A percentile compares a stretch with the other conserved stretches of the same genome.
phyloP scores from a whole-genome alignment of 1,140 invertebrate species.

The Piezodorus guildinii region DNA sequence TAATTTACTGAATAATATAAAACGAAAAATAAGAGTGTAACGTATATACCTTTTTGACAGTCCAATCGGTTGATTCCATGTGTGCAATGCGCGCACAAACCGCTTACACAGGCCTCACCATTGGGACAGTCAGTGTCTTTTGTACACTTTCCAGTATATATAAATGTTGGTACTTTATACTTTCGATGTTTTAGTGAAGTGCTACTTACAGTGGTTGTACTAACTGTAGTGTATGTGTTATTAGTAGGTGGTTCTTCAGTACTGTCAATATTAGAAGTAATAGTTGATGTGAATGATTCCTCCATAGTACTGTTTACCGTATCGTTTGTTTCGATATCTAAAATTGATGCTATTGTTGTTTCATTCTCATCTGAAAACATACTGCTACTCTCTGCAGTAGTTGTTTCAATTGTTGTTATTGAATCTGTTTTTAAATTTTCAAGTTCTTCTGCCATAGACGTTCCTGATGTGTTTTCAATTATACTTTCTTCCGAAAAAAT shows the following conservation, averaged over 20 bases:
- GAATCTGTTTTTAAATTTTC: not conserved
- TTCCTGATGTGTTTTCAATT: not conserved
- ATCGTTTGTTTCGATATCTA: not conserved
- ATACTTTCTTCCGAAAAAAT: not conserved
- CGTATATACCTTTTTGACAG: conserved; percentile 39
- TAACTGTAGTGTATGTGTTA: conserved; percentile 12
- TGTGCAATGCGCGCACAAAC: conserved; percentile 23
- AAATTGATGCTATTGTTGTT: not conserved
- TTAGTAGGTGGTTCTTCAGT: conserved; percentile 12
- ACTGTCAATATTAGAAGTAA: conserved; percentile 2
- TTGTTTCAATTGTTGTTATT: conserved; percentile 13
- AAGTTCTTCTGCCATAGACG: not conserved
- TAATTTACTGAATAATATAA: not conserved
- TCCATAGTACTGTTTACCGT: not conserved
- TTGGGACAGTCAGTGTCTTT: conserved; percentile 25
- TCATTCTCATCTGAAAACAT: not conserved
- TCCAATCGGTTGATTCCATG: conserved; percentile 29
- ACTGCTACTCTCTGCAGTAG: conserved; percentile 3
- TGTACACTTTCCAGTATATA: conserved; percentile 21
- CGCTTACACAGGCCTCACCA: conserved; percentile 23
- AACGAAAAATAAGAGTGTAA: conserved; percentile 4
- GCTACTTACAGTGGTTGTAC: not conserved
- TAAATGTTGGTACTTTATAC: not conserved
- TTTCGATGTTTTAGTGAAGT: not conserved
- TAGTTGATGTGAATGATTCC: not conserved